Base-by-base conservation (phyloP, 2,113 vertebrate genomes). In the Phalacrocorax pelagicus region DNA sequence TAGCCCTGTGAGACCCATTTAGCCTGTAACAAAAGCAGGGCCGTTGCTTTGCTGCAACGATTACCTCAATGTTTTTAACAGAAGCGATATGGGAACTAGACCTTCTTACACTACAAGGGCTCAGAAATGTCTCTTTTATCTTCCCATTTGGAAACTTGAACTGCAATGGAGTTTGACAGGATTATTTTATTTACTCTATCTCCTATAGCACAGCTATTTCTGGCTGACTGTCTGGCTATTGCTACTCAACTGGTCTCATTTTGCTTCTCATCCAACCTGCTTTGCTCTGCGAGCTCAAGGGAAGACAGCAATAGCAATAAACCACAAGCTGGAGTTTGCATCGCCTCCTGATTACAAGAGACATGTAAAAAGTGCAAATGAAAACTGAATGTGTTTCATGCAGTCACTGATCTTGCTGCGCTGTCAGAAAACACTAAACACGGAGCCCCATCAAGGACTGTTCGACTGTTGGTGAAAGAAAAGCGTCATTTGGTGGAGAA, bases 271-370 rank as follows among this genome's bases (percentile, higher is more conserved):
- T 87, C 77, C 89, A 91, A 58, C 77, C 92, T 86, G 86, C 95
- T 92, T 27, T 84, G 88, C 96, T 94, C 54, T 0, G 12, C 55
- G 88, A 92, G 92, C 92, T 97, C 86, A 89, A 36, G 92, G 81
- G 77, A 91, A 94, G 94, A 12, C 81, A 77, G 93, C 92, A 82
- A 42, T 1, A 90, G 96, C 94, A 93, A 96, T 86, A 94, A 95
- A 32, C 67, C 85, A 73, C 69, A 44, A 81, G 80, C 92, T 71
- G 88, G 57, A 79, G 92, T 55, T 85, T 17, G 71, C 70, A 15
- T 4, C 46, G 91, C 92, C 75, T 92, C 74, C 13, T 79, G 91
- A 95, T 96, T 92, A 40, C 94, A 75, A 69, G 83, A 91, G 94
- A 89, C 73, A 81, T 61, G 54, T 61, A 67, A 88, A 90, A 91